Conservation (phyloP, 2,888 invertebrate genomes). For the Tyria jacobaeae region DNA sequence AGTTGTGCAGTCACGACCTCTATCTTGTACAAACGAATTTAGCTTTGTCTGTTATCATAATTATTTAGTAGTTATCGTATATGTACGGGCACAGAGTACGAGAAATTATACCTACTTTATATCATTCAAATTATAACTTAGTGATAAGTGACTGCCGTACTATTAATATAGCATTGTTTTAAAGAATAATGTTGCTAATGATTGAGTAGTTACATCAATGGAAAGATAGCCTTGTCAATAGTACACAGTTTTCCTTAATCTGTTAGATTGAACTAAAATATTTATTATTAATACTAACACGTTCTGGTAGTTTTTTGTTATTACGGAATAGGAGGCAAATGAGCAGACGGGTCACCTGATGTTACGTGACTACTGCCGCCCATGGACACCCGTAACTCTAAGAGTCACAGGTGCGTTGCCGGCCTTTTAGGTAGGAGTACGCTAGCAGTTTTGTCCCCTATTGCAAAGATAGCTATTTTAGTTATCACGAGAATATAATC, state of each 20-base stretch:
- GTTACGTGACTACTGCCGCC: no score
- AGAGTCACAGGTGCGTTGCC: no score
- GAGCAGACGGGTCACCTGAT: no score
- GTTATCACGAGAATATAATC: no score
- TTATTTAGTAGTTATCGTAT: slow-evolving; percentile 7
- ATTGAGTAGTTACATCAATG: background rate
- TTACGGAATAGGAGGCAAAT: no score
- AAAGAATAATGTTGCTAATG: background rate
- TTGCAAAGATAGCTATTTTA: no score
- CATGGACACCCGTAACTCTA: no score
- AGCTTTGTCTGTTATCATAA: slow-evolving; percentile 18
- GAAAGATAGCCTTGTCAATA: background rate
- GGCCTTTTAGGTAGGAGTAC: no score
- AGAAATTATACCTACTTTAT: slow-evolving; percentile 13
- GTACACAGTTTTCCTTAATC: background rate
- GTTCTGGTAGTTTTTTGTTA: no score
- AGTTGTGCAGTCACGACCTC: slow-evolving; percentile 4
- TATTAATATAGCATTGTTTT: slow-evolving; percentile 10
- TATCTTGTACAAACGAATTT: slow-evolving; percentile 24
- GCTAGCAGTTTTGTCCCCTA: no score
- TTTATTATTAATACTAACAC: no score
- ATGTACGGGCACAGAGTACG: slow-evolving; percentile 17
- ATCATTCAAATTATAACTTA: slow-evolving; percentile 15
- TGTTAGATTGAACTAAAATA: background rate
- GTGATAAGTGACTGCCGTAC: slow-evolving; percentile 11